Evolutionary conservation across 2,113 vertebrate genomes (phyloP).

Genomic region (Sinocyclocheilus maitianheensis): DNA sequence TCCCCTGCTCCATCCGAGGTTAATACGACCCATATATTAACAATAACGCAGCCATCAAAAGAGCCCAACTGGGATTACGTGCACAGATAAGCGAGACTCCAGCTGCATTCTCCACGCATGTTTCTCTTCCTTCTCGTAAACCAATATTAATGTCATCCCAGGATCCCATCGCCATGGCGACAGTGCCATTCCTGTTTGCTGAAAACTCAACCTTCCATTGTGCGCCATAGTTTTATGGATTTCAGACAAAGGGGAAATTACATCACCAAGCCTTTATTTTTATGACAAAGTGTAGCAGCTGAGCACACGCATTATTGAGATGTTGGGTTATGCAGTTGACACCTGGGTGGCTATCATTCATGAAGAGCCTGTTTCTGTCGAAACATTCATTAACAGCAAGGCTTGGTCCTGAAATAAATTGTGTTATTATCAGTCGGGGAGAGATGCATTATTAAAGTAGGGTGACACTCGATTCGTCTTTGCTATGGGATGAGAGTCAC

Average conservation of each 20-base stretch:
- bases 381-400: slow-evolving; percentile 38
- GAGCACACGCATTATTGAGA: slow-evolving; percentile 16
- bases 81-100: slow-evolving; percentile 14
- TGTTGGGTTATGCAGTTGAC: slow-evolving; percentile 5
- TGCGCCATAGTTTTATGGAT: slow-evolving; percentile 35
- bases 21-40: slow-evolving; percentile 55
- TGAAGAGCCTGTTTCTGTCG: slow-evolving; percentile 17
- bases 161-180: slow-evolving; percentile 51
- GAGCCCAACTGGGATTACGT: slow-evolving; percentile 8
- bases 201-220: slow-evolving; percentile 12
- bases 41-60: slow-evolving; percentile 36
- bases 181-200: slow-evolving; percentile 6
- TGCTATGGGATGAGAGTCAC: background rate
- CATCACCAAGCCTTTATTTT: slow-evolving; percentile 7
- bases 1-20: slow-evolving; percentile 7
- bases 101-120: background rate
- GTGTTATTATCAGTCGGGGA: slow-evolving; percentile 19
- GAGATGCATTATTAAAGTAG: slow-evolving; percentile 27
- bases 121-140: slow-evolving; percentile 24
- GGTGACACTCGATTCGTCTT: slow-evolving; percentile 21
- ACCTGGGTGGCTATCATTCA: slow-evolving; percentile 14
- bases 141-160: slow-evolving; percentile 8
- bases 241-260: slow-evolving; percentile 1
- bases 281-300: background rate
- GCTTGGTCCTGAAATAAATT: slow-evolving; percentile 31